These are phyloP conservation scores for Aix galericulata DNA, from an alignment of 2,113 vertebrate genomes.

Conservation along the genomic window DNA sequence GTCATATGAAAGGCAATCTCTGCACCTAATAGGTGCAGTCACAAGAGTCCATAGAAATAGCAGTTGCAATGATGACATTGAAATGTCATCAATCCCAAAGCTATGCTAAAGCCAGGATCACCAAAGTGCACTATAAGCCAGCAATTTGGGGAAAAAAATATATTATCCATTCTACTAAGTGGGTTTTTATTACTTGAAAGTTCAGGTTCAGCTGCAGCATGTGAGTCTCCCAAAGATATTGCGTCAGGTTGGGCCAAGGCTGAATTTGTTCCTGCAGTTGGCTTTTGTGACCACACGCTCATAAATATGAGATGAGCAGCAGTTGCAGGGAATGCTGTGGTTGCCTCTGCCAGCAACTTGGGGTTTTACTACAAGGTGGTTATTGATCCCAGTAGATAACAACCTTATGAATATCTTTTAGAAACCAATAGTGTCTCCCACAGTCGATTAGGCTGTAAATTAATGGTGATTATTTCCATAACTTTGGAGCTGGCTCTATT, in stretches of 20 bases:
- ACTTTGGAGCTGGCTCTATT: neutral
- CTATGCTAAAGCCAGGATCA: neutral
- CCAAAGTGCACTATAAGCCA: neutral
- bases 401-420: neutral
- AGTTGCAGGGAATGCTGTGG: neutral
- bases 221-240: neutral
- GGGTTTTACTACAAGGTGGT: slow-evolving; percentile 20
- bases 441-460: neutral
- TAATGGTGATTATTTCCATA: slow-evolving; percentile 10
- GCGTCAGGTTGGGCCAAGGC: neutral
- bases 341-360: neutral
- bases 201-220: neutral
- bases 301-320: neutral
- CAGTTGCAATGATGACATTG: neutral
- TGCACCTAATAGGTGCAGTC: neutral
- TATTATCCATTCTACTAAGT: neutral
- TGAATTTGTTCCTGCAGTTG: neutral
- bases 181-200: neutral
- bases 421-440: neutral
- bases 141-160: neutral
- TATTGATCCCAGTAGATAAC: slow-evolving; percentile 50
- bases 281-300: neutral
- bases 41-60: neutral
- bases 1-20: neutral
- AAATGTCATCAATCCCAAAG: neutral